Evolutionary conservation across 2,797 vertebrate genomes (phyloP).

Genomic region (Anabacerthia variegaticeps): DNA sequence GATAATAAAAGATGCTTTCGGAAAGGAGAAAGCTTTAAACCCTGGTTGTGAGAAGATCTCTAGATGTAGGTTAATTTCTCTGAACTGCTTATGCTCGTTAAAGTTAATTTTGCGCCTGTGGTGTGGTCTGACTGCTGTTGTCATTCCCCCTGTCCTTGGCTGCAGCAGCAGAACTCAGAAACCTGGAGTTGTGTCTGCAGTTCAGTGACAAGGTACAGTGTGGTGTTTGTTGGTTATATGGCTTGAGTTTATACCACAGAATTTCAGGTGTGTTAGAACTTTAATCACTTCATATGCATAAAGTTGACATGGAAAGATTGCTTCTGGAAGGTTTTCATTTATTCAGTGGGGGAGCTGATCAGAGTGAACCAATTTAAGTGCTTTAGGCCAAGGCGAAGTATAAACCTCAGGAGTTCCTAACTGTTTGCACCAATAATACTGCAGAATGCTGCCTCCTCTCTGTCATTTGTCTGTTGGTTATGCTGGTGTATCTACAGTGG

Average conservation of each 20-base stretch:
- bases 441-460: neutral
- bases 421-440: neutral
- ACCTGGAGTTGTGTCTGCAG: neutral
- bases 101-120: neutral
- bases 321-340: neutral
- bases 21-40: neutral
- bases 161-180: neutral
- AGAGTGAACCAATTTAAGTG: neutral
- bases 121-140: neutral
- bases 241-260: neutral
- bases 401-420: neutral
- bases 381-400: neutral
- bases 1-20: neutral
- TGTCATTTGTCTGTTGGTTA: neutral
- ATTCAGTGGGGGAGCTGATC: neutral
- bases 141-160: neutral
- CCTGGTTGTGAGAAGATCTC: neutral
- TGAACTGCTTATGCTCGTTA: neutral
- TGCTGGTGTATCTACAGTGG: neutral
- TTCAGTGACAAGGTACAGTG: neutral
- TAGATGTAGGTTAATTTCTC: neutral
- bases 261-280: neutral
- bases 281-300: neutral
- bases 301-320: neutral
- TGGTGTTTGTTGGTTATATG: neutral